These are phyloP conservation scores for Polyodon spathula DNA, from an alignment of 2,113 vertebrate genomes.

Conservation along the genomic window DNA sequence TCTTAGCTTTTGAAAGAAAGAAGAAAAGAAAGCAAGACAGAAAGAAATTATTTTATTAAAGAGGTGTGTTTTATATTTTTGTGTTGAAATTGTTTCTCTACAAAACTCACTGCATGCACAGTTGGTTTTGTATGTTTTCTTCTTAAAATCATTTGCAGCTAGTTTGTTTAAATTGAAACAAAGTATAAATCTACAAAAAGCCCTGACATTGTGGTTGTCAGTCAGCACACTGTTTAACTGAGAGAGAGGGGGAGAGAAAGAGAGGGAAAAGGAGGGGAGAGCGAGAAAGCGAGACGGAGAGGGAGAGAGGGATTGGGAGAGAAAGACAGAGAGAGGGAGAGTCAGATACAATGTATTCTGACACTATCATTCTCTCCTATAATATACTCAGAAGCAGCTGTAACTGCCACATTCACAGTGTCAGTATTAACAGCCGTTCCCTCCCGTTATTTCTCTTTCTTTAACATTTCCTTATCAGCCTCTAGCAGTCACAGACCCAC, in stretches of 20 bases:
- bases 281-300: conserved; percentile 6
- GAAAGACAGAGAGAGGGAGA: not conserved
- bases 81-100: too few species aligned
- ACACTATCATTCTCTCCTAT: not conserved
- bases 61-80: too few species aligned
- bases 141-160: too few species aligned
- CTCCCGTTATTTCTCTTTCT: not conserved
- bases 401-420: not conserved
- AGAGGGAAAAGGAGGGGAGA: not conserved
- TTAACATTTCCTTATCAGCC: not conserved
- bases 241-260: conserved; percentile 1
- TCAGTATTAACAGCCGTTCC: not conserved
- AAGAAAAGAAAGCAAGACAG: too few species aligned
- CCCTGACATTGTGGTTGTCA: too few species aligned
- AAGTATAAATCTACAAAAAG: too few species aligned
- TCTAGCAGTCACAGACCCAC: not conserved
- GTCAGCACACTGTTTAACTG: too few species aligned
- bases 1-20: conserved; percentile 61
- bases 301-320: not conserved
- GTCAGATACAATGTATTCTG: not conserved
- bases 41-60: too few species aligned
- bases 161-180: too few species aligned
- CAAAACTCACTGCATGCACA: too few species aligned
- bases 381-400: not conserved
- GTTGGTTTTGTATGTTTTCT: too few species aligned